Percentiles rank a stretch among this genome's conserved stretches.
Conservation (phyloP, 2,113 vertebrate genomes). For the Carollia perspicillata region DNA sequence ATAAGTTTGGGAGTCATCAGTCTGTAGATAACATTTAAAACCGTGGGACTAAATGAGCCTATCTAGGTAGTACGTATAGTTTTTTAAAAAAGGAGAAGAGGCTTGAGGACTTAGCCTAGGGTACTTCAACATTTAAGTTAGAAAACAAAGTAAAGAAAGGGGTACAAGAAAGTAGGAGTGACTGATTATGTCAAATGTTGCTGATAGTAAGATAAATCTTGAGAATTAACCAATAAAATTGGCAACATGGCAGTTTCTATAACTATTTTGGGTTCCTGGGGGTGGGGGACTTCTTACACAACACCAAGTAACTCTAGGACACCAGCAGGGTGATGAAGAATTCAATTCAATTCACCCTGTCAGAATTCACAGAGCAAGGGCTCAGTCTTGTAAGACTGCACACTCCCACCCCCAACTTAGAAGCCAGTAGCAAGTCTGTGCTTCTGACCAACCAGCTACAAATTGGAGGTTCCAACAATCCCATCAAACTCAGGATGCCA, state of each 20-base stretch:
- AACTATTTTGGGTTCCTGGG: neutral
- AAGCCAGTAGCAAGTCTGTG: neutral
- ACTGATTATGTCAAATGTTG: neutral
- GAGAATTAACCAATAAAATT: neutral
- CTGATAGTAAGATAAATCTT: neutral
- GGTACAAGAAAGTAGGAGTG: neutral
- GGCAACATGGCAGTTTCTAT: neutral
- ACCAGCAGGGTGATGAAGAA: neutral
- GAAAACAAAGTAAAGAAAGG: neutral
- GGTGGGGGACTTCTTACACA: neutral
- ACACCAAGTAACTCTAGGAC: neutral
- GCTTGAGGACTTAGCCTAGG: neutral
- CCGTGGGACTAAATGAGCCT: neutral
- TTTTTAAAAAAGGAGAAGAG: neutral
- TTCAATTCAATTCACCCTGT: neutral
- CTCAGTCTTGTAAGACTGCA: neutral
- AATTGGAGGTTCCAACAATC: neutral
- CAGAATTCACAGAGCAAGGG: neutral
- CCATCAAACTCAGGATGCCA: neutral
- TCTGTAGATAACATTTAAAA: neutral
- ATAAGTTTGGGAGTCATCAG: neutral
- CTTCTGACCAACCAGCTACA: neutral
- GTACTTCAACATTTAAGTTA: neutral
- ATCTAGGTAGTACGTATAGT: neutral
- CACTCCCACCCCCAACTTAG: neutral